Conservation (phyloP, 2,888 invertebrate species). For the Rhyacophila evoluta region DNA sequence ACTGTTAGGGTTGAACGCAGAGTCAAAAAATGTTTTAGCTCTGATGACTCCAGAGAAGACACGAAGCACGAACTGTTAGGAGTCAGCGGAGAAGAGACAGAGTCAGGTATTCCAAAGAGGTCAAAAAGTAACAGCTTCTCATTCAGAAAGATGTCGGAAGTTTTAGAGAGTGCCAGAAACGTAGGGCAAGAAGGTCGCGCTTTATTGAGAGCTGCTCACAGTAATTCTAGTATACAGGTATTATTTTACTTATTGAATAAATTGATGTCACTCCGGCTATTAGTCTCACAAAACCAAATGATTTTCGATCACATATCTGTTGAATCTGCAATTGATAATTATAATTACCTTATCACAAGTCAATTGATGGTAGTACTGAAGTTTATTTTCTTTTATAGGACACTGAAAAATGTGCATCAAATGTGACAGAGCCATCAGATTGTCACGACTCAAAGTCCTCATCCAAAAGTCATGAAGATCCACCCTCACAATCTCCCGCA, state of each 20-base stretch:
- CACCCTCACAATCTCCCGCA: constrained; percentile 56
- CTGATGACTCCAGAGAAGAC: constrained; percentile 23
- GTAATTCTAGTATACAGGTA: constrained; percentile 61
- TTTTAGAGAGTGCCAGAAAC: constrained; percentile 65
- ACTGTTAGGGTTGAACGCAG: constrained; percentile 73
- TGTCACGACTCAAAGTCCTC: constrained; percentile 29
- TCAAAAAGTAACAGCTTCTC: constrained; percentile 63
- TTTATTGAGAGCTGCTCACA: constrained; percentile 63
- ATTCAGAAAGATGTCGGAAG: constrained; percentile 68
- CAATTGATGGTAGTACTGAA: not conserved
- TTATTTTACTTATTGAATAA: no score
- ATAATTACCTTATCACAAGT: no score
- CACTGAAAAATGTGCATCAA: constrained; percentile 56
- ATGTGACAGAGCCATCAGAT: constrained; percentile 42
- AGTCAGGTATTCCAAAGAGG: constrained; percentile 58
- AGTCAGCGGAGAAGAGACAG: constrained; percentile 57
- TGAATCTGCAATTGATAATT: no score
- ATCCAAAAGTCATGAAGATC: constrained; percentile 59
- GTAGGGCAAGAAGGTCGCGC: constrained; percentile 59
- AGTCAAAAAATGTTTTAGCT: constrained; percentile 58
- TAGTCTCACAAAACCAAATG: no score
- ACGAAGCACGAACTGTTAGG: constrained; percentile 52
- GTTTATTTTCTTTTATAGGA: constrained; percentile 30
- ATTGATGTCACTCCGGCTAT: no score
- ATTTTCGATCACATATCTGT: no score